phyloP scores from a whole-genome alignment of 1,140 invertebrate species.

The Tetramorium parvispinum region DNA sequence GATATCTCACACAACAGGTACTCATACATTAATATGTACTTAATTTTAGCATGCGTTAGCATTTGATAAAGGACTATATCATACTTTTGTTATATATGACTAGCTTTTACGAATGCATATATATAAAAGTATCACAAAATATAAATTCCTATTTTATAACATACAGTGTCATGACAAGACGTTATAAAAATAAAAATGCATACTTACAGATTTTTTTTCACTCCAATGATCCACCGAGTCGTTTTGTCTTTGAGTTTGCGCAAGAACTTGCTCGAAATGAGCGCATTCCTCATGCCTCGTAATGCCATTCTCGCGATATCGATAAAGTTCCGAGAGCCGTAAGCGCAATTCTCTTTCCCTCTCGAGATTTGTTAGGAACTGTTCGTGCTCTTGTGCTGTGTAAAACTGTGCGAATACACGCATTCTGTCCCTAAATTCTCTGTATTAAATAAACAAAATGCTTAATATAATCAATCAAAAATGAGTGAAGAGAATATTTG shows the following conservation, averaged over 20 bases:
- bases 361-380: constrained; percentile 91
- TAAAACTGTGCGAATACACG: constrained; percentile 95
- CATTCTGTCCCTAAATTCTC: constrained; percentile 93
- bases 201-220: constrained; percentile 88
- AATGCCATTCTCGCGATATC: constrained; percentile 93
- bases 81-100: constrained; percentile 1
- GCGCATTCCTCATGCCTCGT: constrained; percentile 92
- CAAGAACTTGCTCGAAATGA: constrained; percentile 92
- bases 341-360: constrained; percentile 93
- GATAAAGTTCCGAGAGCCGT: constrained; percentile 92
- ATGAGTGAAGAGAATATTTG: constrained; percentile 4
- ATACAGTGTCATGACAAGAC: constrained; percentile 8
- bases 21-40: constrained; percentile 29
- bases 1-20: not conserved
- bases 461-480: constrained; percentile 7
- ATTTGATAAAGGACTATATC: constrained; percentile 14
- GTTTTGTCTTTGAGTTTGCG: constrained; percentile 81
- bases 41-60: not conserved
- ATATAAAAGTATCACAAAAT: not conserved
- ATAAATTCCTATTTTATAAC: not conserved
- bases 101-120: constrained; percentile 61
- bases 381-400: constrained; percentile 93
- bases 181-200: constrained; percentile 62
- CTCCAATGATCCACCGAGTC: constrained; percentile 83
- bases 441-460: constrained; percentile 76